Evolutionary conservation across 2,113 vertebrate species (phyloP), one percentile per base, ranked within the genome.

Genomic region (Ciconia boyciana): DNA sequence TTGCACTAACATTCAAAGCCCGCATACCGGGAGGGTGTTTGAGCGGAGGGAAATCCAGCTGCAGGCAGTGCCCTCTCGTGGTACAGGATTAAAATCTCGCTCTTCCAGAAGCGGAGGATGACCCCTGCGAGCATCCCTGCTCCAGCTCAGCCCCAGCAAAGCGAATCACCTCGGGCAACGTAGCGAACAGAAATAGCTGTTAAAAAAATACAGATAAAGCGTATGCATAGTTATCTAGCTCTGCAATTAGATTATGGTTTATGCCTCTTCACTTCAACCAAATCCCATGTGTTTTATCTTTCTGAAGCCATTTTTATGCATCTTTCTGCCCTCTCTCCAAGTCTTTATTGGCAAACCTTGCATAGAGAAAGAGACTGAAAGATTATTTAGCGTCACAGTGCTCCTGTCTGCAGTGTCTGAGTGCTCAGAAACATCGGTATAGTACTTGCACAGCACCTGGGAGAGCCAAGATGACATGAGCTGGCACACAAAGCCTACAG

Each of bases 31-130:
- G 22, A 52, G 41, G 36, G 39, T 6, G 55, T 4, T 21, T 4
- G 62, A 51, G 41, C 17, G 2, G 43, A 39, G 18, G 62, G 61
- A 64, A 81, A 96, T 93, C 83, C 94, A 20, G 44, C 82, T 96
- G 98, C 93, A 44, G 62, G 91, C 95, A 97, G 64, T 90, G 97
- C 98, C 97, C 97, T 95, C 98, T 98, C 21, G 98, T 94, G 98
- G 97, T 39, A 46, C 20, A 2, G 15, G 14, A 7, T 51, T 18
- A 21, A 82, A 92, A 58, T 46, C 71, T 66, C 61, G 4, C 22
- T 8, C n/a, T 46, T 69, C 34, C 81, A 5, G 39, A 66, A 66
- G 41, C 21, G 4, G 21, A 6, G 32, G 51, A 8, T 4, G 68
- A 32, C 4, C 64, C 24, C 34, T 26, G 80, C 1, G 11, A 91